Evolutionary conservation across 1,140 invertebrate species (phyloP).

Genomic region (Drosophila willistoni): DNA sequence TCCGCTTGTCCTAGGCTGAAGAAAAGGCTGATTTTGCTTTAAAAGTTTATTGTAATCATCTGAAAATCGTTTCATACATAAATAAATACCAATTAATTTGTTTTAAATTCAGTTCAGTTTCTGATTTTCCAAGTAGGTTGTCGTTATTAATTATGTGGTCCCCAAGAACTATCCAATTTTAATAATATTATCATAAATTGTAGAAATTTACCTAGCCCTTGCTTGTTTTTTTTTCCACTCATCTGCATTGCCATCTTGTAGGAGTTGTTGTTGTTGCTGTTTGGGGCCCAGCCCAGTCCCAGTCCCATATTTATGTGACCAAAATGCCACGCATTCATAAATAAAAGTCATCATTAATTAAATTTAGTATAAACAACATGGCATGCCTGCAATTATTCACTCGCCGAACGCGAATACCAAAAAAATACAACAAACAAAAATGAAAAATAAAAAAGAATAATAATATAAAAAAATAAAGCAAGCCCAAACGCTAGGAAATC

Average conservation of each 20-base stretch:
- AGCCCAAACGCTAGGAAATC: slow-evolving; percentile 57
- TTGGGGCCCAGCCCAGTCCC: not conserved
- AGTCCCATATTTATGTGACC: slow-evolving; percentile 65
- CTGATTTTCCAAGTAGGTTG: not conserved
- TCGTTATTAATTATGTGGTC: not conserved
- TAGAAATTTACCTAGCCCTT: slow-evolving; percentile 13
- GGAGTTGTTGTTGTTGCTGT: slow-evolving; percentile 28
- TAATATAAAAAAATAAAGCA: slow-evolving; percentile 20
- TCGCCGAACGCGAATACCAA: slow-evolving; percentile 60
- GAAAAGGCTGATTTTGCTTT: no score
- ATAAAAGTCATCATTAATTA: slow-evolving; percentile 82
- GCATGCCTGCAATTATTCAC: slow-evolving; percentile 79
- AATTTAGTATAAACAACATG: slow-evolving; percentile 79
- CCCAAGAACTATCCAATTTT: slow-evolving; percentile 1
- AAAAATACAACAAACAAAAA: slow-evolving; percentile 21
- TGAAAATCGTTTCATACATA: no score
- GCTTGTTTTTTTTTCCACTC: slow-evolving; percentile 8
- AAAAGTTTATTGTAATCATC: no score
- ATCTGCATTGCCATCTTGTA: slow-evolving; percentile 18
- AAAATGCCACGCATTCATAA: slow-evolving; percentile 68
- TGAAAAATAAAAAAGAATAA: slow-evolving; percentile 11
- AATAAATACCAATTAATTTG: not conserved
- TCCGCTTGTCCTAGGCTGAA: no score
- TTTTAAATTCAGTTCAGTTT: not conserved
- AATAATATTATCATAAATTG: slow-evolving; percentile 12